A percentile compares a stretch with the other conserved stretches of the same genome.
Conservation (phyloP, 2,888 invertebrate genomes). For the Eristalis arbustorum region DNA sequence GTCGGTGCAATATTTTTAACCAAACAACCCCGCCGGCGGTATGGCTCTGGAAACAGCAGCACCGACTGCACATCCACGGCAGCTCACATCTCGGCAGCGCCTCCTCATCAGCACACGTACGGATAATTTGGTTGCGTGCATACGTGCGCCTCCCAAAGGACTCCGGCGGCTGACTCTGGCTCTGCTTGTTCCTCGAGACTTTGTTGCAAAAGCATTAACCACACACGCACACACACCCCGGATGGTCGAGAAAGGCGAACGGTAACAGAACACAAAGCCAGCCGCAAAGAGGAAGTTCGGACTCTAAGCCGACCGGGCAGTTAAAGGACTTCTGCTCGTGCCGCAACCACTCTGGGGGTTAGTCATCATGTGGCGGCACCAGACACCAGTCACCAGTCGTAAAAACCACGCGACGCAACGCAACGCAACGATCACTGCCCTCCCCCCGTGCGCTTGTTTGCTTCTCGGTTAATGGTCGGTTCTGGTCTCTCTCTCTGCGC, state of each 20-base stretch:
- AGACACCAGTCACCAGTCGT: neutral
- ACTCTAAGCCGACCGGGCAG: neutral
- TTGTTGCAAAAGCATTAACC: conserved; percentile 1
- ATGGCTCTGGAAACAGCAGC: conserved; percentile 1
- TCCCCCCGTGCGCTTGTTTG: neutral
- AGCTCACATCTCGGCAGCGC: neutral
- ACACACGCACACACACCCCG: too few species aligned
- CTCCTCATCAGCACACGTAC: conserved; percentile 25
- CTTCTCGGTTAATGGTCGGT: neutral
- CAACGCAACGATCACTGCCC: neutral
- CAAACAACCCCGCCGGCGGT: conserved; percentile 22
- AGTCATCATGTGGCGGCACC: neutral
- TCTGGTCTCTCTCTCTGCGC: neutral
- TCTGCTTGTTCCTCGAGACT: neutral
- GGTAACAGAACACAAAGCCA: neutral
- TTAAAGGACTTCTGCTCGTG: conserved; percentile 22
- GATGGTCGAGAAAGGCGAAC: neutral
- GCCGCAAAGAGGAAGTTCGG: conserved; percentile 22
- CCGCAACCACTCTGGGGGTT: conserved; percentile 1
- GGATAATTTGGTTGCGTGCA: conserved; percentile 44
- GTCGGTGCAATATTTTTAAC: conserved; percentile 29
- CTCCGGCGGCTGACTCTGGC: neutral
- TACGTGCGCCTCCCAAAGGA: conserved; percentile 32
- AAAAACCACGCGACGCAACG: neutral
- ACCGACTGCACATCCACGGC: neutral